Evolutionary conservation across 2,113 vertebrate genomes (phyloP).

Genomic region (Odocoileus virginianus): DNA sequence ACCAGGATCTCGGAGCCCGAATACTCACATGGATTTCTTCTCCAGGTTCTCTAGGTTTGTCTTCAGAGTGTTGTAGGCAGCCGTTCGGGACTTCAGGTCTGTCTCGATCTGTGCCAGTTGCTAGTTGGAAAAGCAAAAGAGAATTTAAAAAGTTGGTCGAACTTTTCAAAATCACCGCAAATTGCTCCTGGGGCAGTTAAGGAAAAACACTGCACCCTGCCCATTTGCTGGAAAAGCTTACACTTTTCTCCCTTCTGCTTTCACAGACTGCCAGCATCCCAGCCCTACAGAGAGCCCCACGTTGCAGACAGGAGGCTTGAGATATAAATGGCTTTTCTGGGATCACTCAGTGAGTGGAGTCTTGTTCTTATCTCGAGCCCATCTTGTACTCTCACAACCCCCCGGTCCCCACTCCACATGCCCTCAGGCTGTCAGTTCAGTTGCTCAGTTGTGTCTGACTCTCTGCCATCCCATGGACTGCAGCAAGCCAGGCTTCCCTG

Average conservation of each 20-base stretch:
- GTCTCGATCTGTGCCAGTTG: conserved; percentile 91
- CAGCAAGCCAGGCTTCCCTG: background rate
- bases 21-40: conserved; percentile 86
- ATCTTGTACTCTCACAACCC: rapidly evolving
- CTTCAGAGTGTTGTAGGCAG: conserved; percentile 87
- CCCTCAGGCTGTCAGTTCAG: background rate
- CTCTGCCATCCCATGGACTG: background rate
- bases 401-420: rapidly evolving
- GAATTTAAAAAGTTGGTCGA: background rate
- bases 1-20: rapidly evolving
- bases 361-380: background rate
- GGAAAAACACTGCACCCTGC: rapidly evolving
- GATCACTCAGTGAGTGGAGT: rapidly evolving
- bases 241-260: rapidly evolving
- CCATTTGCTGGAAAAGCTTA: rapidly evolving
- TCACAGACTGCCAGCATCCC: rapidly evolving
- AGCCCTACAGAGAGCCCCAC: background rate
- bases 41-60: conserved; percentile 85
- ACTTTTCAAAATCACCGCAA: background rate
- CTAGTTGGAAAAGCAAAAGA: conserved; percentile 75
- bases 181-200: background rate
- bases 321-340: background rate
- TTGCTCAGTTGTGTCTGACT: background rate
- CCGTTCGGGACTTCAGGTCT: conserved; percentile 87
- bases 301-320: background rate